Base-by-base conservation (phyloP, 2,888 invertebrate genomes). In the Ischnus inquisitorius region DNA sequence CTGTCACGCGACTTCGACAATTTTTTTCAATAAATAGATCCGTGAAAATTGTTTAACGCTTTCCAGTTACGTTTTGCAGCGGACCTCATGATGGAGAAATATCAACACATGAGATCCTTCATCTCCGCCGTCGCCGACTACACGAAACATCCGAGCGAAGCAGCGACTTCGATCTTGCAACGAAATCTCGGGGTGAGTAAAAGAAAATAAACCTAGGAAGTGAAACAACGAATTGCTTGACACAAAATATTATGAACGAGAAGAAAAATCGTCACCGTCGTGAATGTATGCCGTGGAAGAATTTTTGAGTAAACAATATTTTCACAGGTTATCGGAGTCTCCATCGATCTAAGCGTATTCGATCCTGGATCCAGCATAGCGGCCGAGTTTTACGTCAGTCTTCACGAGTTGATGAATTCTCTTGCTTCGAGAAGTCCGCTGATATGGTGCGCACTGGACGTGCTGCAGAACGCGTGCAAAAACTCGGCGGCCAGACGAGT, bases 371-470 rank as follows among this genome's bases (percentile, higher is more conserved):
- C 95, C 6, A 95, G 95, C 25, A 95, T 96, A 87, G 95, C 96
- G 2, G 95, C 95, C 71, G 95, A 96, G 60, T 96, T 96, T 94
- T 96, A 96, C 92, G 95, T 96, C 67, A 95, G 95, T 34, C 92
- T 97, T 68, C 95, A 96, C 93, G 95, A 96, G 67, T 94, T 96
- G 19, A 95, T 96, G 95, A 94, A 95, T 41, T 94, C 94, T 81
- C 92, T 95, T 43, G 95, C 94, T 86, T 93, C 95, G 0, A 93
- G 95, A 46, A 95, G 95, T 0, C 46, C 43, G 25, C 60, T 72
- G 3, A 43, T n/a, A n/a, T 96, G 96, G 96, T 95, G 95, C 16
- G 95, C 95, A 3, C 94, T 97, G 0, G 95, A 95, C n/a, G 96
- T 96, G 54, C 92, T 97, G 39, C 94, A 95, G 22, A 95, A 95